Conservation (phyloP, 1,140 invertebrate genomes). For the Ptiloglossa arizonensis region DNA sequence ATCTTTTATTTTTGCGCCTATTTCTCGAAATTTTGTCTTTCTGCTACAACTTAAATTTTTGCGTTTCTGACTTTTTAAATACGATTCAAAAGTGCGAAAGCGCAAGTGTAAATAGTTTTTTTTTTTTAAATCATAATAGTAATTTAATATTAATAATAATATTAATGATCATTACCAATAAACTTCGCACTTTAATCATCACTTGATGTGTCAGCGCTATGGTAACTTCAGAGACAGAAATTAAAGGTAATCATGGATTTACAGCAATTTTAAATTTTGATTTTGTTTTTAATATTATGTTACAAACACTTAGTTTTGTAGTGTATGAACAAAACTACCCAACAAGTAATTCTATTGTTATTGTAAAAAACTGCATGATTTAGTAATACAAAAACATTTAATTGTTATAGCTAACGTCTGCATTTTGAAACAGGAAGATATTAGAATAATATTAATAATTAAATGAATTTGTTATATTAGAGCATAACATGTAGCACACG, state of each 20-base stretch:
- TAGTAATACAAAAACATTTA: conserved; percentile 31
- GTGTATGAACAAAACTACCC: conserved; percentile 14
- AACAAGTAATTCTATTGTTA: conserved; percentile 41
- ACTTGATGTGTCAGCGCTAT: conserved; percentile 64
- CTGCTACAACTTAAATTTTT: conserved; percentile 56
- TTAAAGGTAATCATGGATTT: conserved; percentile 57
- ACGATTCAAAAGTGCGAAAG: conserved; percentile 69
- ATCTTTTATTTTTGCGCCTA: conserved; percentile 53
- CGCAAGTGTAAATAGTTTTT: conserved; percentile 62
- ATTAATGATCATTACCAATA: conserved; percentile 59
- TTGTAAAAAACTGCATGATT: conserved; percentile 38
- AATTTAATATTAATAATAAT: conserved; percentile 67
- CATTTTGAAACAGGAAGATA: conserved; percentile 25
- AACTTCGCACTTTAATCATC: conserved; percentile 61
- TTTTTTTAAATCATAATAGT: conserved; percentile 64
- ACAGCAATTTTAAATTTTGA: conserved; percentile 53
- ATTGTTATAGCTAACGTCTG: conserved; percentile 31
- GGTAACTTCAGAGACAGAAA: conserved; percentile 73
- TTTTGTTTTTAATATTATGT: conserved; percentile 48
- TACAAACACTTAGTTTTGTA: conserved; percentile 52
- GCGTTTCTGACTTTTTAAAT: conserved; percentile 51
- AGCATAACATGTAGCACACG: conserved; percentile 50
- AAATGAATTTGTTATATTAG: conserved; percentile 45
- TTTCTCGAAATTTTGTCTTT: conserved; percentile 49
- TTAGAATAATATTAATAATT: conserved; percentile 46